Percentiles rank a stretch among this genome's conserved stretches.
phyloP scores from a whole-genome alignment of 2,113 vertebrate genomes.

The Oenanthe oenanthe region DNA sequence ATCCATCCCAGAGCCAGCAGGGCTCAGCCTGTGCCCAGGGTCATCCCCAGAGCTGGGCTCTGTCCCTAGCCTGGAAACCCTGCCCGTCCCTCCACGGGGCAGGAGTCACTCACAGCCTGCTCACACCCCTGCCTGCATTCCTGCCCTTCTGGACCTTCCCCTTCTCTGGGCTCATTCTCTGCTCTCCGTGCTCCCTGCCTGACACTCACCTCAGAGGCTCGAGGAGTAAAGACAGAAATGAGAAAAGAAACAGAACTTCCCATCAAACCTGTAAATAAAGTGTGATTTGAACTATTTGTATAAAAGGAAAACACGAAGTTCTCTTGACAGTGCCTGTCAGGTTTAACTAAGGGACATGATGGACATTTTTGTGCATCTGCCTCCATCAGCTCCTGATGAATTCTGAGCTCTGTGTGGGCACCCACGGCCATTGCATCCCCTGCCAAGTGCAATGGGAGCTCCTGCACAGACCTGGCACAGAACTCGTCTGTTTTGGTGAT shows the following conservation, averaged over 20 bases:
- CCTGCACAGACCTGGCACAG: accelerated
- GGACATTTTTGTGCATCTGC: not conserved
- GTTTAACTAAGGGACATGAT: not conserved
- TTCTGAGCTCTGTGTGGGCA: not conserved
- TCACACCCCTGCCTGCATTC: accelerated
- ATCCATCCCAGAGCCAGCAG: not conserved
- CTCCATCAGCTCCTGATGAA: not conserved
- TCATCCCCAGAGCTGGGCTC: not conserved
- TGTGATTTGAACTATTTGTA: not conserved
- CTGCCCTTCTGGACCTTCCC: not conserved
- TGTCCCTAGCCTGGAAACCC: not conserved
- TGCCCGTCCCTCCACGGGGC: too few relatives aligned
- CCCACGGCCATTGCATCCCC: accelerated
- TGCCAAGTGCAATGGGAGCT: accelerated
- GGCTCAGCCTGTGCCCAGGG: not conserved
- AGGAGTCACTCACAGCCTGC: accelerated
- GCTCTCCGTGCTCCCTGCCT: not conserved
- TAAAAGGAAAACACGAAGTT: not conserved
- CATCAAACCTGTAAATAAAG: not conserved
- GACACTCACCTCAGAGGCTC: not conserved
- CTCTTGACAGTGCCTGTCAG: not conserved
- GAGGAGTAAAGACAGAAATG: not conserved
- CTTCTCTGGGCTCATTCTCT: not conserved
- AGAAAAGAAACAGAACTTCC: not conserved
- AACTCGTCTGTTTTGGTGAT: accelerated